A percentile compares a stretch with the other conserved stretches of the same genome.
Evolutionary conservation across 2,888 invertebrate species (phyloP).

Genomic region (Cactoblastis cactorum): DNA sequence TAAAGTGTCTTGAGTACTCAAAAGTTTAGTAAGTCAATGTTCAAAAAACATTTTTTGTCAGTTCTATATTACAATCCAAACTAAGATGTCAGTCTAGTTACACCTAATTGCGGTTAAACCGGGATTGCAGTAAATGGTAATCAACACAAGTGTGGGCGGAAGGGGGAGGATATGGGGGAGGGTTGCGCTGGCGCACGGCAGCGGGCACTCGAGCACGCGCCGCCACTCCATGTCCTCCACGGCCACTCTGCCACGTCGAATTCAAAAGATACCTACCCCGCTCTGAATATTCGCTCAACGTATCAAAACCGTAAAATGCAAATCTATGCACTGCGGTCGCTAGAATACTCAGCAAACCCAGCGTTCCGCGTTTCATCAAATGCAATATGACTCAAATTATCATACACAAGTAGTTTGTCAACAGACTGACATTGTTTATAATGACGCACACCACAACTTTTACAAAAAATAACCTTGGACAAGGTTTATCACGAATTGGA

Average conservation of each 20-base stretch:
- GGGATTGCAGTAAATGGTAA: slow-evolving; percentile 67
- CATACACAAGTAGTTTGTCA: slow-evolving; percentile 58
- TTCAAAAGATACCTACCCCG: slow-evolving; percentile 75
- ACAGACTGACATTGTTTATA: slow-evolving; percentile 47
- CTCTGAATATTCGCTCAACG: slow-evolving; percentile 75
- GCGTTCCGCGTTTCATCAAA: slow-evolving; percentile 64
- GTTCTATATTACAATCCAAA: too few species aligned
- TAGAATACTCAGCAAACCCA: slow-evolving; percentile 58
- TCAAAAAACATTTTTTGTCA: too few species aligned
- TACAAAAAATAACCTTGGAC: slow-evolving; percentile 16
- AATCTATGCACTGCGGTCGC: slow-evolving; percentile 76
- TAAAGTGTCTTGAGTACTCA: not conserved
- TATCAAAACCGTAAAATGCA: slow-evolving; percentile 79
- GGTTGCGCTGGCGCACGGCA: slow-evolving; percentile 65
- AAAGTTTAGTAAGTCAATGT: too few species aligned
- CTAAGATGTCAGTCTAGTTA: slow-evolving; percentile 26
- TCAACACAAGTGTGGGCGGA: slow-evolving; percentile 38
- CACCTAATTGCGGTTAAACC: slow-evolving; percentile 61
- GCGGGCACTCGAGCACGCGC: slow-evolving; percentile 72
- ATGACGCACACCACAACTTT: slow-evolving; percentile 26
- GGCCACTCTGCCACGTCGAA: slow-evolving; percentile 71
- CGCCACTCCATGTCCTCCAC: slow-evolving; percentile 65
- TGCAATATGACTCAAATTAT: slow-evolving; percentile 69
- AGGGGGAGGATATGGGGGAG: slow-evolving; percentile 26
- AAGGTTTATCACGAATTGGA: slow-evolving; percentile 17